Percentiles rank a stretch among this genome's conserved stretches.
Evolutionary conservation across 1,140 invertebrate genomes (phyloP).

Genomic region (Macrosteles quadrilineatus): DNA sequence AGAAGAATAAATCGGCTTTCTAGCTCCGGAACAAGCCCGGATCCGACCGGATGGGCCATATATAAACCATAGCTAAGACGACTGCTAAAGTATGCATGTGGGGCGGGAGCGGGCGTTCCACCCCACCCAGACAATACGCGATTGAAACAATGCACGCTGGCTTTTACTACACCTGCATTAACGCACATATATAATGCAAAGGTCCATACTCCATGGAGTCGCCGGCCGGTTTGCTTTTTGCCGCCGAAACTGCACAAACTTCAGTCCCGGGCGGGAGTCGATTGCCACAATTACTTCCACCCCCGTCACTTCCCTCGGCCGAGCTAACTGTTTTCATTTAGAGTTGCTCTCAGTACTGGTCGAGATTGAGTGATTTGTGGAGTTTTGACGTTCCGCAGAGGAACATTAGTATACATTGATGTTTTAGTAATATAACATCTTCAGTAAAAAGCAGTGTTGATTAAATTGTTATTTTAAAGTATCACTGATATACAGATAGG

Average conservation of each 20-base stretch:
- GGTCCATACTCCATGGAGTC: neutral
- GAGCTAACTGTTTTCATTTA: too few relatives aligned
- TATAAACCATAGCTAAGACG: conserved; percentile 18
- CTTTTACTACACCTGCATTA: neutral
- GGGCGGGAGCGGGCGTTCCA: neutral
- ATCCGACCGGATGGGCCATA: neutral
- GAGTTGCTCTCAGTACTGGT: too few relatives aligned
- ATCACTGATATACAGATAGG: too few relatives aligned
- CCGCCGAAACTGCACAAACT: neutral
- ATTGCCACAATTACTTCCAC: neutral
- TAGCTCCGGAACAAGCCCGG: too few relatives aligned
- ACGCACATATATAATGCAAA: conserved; percentile 7
- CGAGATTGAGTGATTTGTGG: too few relatives aligned
- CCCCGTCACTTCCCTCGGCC: too few relatives aligned
- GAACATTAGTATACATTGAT: too few relatives aligned
- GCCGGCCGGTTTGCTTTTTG: neutral
- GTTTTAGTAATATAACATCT: too few relatives aligned
- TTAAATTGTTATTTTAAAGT: too few relatives aligned
- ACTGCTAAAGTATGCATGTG: neutral
- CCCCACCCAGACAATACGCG: neutral
- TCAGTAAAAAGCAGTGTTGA: too few relatives aligned
- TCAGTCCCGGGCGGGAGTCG: neutral
- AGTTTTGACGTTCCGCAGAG: too few relatives aligned
- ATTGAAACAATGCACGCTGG: neutral
- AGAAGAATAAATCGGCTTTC: too few relatives aligned